Conservation (phyloP, 64 coral and sea anemone genomes). For the Cladopsammia gracilis region DNA sequence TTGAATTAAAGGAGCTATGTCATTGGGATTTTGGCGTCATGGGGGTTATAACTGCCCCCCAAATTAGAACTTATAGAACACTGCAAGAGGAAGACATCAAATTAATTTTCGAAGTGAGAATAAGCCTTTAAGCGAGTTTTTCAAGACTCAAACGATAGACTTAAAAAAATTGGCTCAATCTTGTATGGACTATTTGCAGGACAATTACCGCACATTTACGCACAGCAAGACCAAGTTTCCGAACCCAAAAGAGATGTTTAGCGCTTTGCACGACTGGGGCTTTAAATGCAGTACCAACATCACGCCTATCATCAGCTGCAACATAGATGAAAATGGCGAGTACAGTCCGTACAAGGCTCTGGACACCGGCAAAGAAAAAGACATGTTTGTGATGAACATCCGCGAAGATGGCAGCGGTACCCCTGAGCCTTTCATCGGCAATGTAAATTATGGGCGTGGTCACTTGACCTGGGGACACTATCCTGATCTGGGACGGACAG, state of each 20-base stretch:
- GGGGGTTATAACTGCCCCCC: too few species aligned
- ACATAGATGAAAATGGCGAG: conserved; percentile 69
- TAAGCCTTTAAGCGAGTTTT: not conserved
- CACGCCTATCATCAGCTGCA: conserved; percentile 79
- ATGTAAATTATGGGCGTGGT: conserved; percentile 88
- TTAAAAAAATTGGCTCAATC: not conserved
- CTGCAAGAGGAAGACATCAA: too few species aligned
- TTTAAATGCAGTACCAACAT: conserved; percentile 81
- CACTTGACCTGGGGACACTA: conserved; percentile 85
- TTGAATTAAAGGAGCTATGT: too few species aligned
- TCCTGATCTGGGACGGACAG: conserved; percentile 74
- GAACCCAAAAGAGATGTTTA: conserved; percentile 85
- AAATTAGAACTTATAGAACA: too few species aligned
- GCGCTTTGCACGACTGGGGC: conserved; percentile 76
- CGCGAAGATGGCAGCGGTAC: conserved; percentile 73
- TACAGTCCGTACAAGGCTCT: conserved; percentile 76
- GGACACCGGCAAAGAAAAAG: conserved; percentile 59
- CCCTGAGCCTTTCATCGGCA: conserved; percentile 67
- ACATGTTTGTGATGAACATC: conserved; percentile 72
- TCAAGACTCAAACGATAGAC: too few species aligned
- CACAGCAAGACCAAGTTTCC: conserved; percentile 85
- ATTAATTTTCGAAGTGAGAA: too few species aligned
- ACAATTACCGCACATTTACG: conserved; percentile 84
- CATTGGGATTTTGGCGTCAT: too few species aligned
- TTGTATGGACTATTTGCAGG: conserved; percentile 31